A percentile compares a stretch with the other conserved stretches of the same genome.
These are phyloP conservation scores for Monodelphis domestica DNA, from an alignment of 2,797 vertebrate species.

Conservation along the genomic window DNA sequence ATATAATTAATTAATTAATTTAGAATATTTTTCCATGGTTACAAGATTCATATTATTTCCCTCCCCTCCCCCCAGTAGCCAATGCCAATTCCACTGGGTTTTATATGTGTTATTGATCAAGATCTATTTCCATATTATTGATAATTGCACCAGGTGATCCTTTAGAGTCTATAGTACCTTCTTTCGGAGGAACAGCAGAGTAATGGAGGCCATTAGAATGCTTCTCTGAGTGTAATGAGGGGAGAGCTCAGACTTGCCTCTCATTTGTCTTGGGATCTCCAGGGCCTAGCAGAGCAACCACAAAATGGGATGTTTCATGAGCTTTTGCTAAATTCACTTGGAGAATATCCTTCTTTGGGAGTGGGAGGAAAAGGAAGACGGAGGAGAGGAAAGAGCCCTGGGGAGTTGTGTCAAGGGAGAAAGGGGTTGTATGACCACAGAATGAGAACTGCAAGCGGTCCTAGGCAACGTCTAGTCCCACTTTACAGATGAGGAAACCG, in stretches of 20 bases:
- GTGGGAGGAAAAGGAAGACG: not conserved
- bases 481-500: not conserved
- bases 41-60: too few relatives aligned
- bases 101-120: too few relatives aligned
- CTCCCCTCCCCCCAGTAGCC: too few relatives aligned
- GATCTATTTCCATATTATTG: too few relatives aligned
- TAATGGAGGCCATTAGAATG: not conserved
- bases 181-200: too few relatives aligned
- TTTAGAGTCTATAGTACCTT: too few relatives aligned
- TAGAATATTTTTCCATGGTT: too few relatives aligned
- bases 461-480: not conserved
- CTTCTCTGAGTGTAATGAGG: not conserved
- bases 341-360: not conserved
- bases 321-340: not conserved
- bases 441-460: not conserved
- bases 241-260: not conserved
- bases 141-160: too few relatives aligned
- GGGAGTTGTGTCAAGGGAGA: not conserved
- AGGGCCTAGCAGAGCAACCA: not conserved
- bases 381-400: not conserved
- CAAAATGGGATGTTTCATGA: not conserved
- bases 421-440: not conserved
- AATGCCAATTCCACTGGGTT: too few relatives aligned
- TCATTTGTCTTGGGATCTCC: not conserved
- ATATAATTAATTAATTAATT: too few relatives aligned